Percentiles rank a stretch among this genome's conserved stretches.
These are phyloP conservation scores for Acrocephalus scirpaceus DNA, from an alignment of 2,797 vertebrate genomes.

Conservation along the genomic window DNA sequence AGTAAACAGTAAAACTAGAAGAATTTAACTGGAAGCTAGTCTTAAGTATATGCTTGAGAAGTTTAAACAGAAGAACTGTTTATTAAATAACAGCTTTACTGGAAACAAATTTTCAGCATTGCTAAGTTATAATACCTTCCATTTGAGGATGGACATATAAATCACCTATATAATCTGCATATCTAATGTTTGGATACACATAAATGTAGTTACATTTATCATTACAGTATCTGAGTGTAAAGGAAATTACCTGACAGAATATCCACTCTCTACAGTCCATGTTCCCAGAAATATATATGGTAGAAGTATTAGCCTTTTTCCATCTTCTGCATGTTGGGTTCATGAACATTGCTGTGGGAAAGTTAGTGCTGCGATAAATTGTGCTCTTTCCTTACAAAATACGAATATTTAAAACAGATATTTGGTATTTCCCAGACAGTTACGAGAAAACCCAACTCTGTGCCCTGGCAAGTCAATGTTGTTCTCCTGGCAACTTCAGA, in stretches of 20 bases:
- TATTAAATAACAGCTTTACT: constrained; percentile 35
- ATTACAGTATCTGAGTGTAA: background rate
- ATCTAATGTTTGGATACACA: background rate
- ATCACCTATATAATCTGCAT: background rate
- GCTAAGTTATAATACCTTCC: background rate
- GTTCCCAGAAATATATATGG: background rate
- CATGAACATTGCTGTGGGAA: background rate
- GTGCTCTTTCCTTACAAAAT: background rate
- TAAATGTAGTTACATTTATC: background rate
- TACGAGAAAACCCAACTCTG: background rate
- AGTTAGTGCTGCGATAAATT: background rate
- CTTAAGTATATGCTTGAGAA: background rate
- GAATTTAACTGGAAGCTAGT: constrained; percentile 44
- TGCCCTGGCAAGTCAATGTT: background rate
- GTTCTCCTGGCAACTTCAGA: background rate
- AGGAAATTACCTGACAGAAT: background rate
- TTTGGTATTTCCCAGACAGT: background rate
- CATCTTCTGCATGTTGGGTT: background rate
- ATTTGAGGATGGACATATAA: background rate
- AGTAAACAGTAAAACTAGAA: background rate
- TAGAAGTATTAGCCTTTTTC: background rate
- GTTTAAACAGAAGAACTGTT: constrained; percentile 25
- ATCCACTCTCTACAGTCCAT: background rate
- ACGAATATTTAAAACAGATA: background rate
- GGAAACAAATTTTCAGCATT: constrained; percentile 27